Percentiles rank a stretch among this genome's conserved stretches.
Conservation (phyloP, 2,888 invertebrate species). For the Xanthorhoe designata region DNA sequence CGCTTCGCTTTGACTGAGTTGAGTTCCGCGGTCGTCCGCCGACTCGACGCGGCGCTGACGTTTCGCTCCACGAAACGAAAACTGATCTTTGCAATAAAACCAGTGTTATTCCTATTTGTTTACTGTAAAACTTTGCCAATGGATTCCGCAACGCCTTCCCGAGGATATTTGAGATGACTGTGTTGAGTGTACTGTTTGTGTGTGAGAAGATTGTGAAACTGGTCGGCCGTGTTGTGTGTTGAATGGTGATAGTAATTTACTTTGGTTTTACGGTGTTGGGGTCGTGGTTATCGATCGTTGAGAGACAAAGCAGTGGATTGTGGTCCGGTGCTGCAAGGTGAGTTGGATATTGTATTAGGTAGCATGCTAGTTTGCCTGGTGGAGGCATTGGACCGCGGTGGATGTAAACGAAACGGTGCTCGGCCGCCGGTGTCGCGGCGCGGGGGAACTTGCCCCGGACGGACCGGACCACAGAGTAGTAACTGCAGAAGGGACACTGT, state of each 20-base stretch:
- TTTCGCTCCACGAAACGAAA: constrained; percentile 69
- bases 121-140: constrained; percentile 66
- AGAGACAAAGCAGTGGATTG: constrained; percentile 79
- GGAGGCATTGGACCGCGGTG: constrained; percentile 21
- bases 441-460: constrained; percentile 14
- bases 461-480: constrained; percentile 15
- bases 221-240: constrained; percentile 76
- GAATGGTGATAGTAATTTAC: constrained; percentile 84
- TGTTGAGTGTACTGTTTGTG: constrained; percentile 72
- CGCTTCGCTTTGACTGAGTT: constrained; percentile 60
- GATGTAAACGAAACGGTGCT: constrained; percentile 39
- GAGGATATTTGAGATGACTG: constrained; percentile 64
- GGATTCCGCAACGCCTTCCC: constrained; percentile 69
- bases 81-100: constrained; percentile 69
- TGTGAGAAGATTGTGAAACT: constrained; percentile 71
- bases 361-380: constrained; percentile 10
- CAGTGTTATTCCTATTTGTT: constrained; percentile 74
- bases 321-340: constrained; percentile 51
- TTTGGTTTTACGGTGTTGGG: constrained; percentile 79
- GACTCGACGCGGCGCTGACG: constrained; percentile 82
- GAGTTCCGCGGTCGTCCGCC: constrained; percentile 81
- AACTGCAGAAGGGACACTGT: constrained; percentile 26
- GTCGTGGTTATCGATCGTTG: constrained; percentile 76
- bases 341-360: constrained; percentile 14
- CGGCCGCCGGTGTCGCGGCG: constrained; percentile 22